phyloP scores from a whole-genome alignment of 2,113 vertebrate species.

The Tyrannus savana region DNA sequence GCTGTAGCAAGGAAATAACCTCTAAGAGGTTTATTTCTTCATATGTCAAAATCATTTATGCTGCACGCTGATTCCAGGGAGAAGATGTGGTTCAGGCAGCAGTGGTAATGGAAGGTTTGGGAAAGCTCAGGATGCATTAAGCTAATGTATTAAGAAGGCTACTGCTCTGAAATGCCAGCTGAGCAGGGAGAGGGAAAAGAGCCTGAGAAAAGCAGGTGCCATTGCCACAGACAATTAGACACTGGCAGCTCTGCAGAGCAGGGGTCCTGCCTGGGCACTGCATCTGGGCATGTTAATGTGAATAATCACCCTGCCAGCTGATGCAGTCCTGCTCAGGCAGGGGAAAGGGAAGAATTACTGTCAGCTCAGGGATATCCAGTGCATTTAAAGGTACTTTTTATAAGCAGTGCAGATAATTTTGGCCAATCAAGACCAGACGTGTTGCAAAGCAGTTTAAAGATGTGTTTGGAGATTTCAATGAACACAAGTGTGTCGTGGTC shows the following conservation, averaged over 20 bases:
- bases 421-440: background rate
- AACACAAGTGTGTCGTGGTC: background rate
- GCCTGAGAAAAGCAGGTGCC: background rate
- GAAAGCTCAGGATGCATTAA: constrained; percentile 13
- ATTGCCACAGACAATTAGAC: background rate
- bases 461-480: background rate
- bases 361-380: background rate
- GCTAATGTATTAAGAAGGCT: constrained; percentile 17
- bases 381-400: background rate
- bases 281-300: background rate
- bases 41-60: background rate
- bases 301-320: background rate
- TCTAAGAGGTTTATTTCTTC: constrained; percentile 8
- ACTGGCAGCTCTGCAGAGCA: background rate
- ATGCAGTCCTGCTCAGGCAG: background rate
- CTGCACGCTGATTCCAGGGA: background rate
- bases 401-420: background rate
- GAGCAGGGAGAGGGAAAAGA: background rate
- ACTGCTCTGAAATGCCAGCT: background rate
- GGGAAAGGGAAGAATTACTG: background rate
- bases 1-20: background rate
- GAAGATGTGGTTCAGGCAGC: background rate
- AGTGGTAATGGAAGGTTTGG: background rate
- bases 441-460: background rate
- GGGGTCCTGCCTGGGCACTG: background rate